A percentile compares a stretch with the other conserved stretches of the same genome.
These are phyloP conservation scores for Porites cylindrica DNA, from an alignment of 92 coral and sea anemone genomes.

Conservation along the genomic window DNA sequence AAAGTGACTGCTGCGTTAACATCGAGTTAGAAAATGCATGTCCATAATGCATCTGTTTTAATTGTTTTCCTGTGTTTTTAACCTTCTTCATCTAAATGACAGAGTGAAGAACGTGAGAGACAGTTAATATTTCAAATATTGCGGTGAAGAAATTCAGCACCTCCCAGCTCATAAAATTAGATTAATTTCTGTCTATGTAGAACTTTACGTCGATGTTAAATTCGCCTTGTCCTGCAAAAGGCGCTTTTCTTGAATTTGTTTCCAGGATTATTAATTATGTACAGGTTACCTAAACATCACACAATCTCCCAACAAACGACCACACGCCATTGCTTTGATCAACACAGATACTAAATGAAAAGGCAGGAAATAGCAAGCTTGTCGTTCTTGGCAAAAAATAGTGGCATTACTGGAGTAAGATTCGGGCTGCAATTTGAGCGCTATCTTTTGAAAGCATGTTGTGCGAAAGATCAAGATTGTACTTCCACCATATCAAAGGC, in stretches of 20 bases:
- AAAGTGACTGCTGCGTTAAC: neutral
- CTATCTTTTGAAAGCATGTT: too few relatives aligned
- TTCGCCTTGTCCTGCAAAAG: slow-evolving; percentile 9
- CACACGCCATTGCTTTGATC: slow-evolving; percentile 48
- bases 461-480: neutral
- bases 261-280: slow-evolving; percentile 54
- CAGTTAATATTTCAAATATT: neutral
- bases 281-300: slow-evolving; percentile 79
- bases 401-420: neutral
- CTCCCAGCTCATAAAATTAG: neutral
- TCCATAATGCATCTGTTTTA: neutral
- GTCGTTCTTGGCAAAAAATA: slow-evolving; percentile 26
- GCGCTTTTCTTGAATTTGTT: neutral
- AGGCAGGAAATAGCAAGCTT: slow-evolving; percentile 24
- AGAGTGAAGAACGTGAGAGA: neutral
- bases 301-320: slow-evolving; percentile 71
- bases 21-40: neutral
- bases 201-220: slow-evolving; percentile 2
- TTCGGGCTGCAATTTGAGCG: neutral
- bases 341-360: slow-evolving; percentile 14
- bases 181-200: neutral
- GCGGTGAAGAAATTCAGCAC: neutral
- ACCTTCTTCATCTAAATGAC: neutral
- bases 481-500: too few relatives aligned
- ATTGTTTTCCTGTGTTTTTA: neutral